Percentiles rank a stretch among this genome's conserved stretches.
phyloP scores from a whole-genome alignment of 2,797 vertebrate genomes.

The Silurus lanzhouensis region DNA sequence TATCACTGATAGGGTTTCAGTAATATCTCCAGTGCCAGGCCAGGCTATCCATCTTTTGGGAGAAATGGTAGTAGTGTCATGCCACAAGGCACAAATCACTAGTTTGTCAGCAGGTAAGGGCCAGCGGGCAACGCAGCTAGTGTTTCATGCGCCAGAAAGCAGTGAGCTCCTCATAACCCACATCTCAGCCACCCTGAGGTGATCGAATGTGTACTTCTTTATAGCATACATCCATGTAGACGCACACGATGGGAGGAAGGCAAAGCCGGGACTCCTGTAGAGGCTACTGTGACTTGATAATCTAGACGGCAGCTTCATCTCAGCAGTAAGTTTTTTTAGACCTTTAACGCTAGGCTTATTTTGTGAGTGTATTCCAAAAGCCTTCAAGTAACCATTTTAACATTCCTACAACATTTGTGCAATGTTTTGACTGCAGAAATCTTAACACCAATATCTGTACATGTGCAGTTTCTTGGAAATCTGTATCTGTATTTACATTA shows the following conservation, averaged over 20 bases:
- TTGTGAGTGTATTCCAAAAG: neutral
- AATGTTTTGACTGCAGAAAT: neutral
- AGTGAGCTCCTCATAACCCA: slow-evolving; percentile 29
- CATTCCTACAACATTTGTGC: neutral
- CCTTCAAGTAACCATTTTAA: neutral
- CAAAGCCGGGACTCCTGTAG: neutral
- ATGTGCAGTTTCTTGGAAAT: neutral
- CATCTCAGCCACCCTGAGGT: slow-evolving; percentile 20
- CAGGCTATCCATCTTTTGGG: slow-evolving; percentile 50
- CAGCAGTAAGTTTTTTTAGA: neutral
- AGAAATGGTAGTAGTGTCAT: slow-evolving; percentile 44
- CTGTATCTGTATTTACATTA: neutral
- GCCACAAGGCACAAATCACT: slow-evolving; percentile 57
- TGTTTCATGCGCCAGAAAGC: slow-evolving; percentile 51
- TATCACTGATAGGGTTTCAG: slow-evolving; percentile 51
- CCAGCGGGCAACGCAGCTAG: slow-evolving; percentile 30
- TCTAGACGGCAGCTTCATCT: neutral
- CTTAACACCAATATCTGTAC: neutral
- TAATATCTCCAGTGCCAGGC: slow-evolving; percentile 50
- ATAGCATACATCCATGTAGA: slow-evolving; percentile 35
- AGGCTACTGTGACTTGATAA: neutral
- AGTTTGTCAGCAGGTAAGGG: slow-evolving; percentile 51
- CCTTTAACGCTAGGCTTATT: neutral
- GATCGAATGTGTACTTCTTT: slow-evolving; percentile 43
- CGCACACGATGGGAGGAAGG: neutral